A percentile compares a stretch with the other conserved stretches of the same genome.
Conservation (phyloP, 2,888 invertebrate species). For the Eupithecia subfuscata region DNA sequence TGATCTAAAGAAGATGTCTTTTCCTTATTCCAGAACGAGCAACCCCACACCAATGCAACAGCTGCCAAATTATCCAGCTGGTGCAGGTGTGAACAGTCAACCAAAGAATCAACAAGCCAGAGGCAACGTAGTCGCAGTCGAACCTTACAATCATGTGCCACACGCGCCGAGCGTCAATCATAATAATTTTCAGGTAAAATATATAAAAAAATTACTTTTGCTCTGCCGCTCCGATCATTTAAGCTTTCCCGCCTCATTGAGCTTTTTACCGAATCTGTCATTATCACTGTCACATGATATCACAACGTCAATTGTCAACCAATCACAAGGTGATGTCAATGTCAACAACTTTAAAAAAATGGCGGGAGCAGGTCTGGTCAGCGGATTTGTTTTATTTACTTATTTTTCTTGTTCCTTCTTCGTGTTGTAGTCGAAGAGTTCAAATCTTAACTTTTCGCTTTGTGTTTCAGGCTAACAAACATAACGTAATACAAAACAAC, state of each 20-base stretch:
- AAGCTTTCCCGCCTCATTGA: not conserved
- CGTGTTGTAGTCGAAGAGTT: not conserved
- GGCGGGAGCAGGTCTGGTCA: not conserved
- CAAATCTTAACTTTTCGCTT: not conserved
- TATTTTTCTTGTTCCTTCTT: not conserved
- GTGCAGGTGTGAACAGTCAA: constrained; percentile 69
- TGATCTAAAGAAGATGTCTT: not conserved
- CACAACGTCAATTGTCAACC: not conserved
- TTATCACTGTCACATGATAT: not conserved
- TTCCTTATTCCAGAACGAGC: constrained; percentile 63
- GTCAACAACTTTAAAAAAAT: not conserved
- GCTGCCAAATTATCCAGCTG: constrained; percentile 74
- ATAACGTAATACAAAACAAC: constrained; percentile 79
- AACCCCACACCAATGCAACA: constrained; percentile 80
- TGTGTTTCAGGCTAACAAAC: constrained; percentile 72
- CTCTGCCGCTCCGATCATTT: not conserved
- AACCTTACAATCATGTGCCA: constrained; percentile 94
- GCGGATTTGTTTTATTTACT: not conserved
- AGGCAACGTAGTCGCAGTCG: constrained; percentile 93
- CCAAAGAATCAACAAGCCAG: constrained; percentile 84
- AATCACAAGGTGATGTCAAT: not conserved
- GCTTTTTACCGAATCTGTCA: not conserved
- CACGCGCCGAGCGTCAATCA: constrained; percentile 83
- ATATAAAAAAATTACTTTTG: not conserved
- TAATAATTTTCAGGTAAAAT: constrained; percentile 75